phyloP scores from a whole-genome alignment of 2,888 invertebrate species.

The Calameuta pallipes region DNA sequence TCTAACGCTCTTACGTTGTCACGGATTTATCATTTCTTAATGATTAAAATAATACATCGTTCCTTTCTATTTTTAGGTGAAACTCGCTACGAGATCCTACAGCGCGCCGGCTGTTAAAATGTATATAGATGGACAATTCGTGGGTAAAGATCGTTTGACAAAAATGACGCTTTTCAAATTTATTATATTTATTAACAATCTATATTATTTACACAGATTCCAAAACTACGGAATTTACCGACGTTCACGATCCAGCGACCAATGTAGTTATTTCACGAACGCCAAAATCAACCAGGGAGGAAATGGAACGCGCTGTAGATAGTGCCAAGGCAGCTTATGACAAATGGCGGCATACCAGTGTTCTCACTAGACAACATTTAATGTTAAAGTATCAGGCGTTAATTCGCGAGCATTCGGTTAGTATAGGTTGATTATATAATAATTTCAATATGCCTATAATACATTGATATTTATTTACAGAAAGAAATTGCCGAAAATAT shows the following conservation, averaged over 20 bases:
- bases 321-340: conserved; percentile 81
- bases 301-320: conserved; percentile 90
- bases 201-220: conserved; percentile 75
- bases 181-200: not conserved
- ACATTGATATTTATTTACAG: conserved; percentile 53
- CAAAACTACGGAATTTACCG: conserved; percentile 92
- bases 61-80: conserved; percentile 29
- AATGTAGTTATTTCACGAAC: conserved; percentile 85
- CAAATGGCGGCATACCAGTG: conserved; percentile 91
- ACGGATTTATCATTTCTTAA: not conserved
- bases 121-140: conserved; percentile 94
- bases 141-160: conserved; percentile 55
- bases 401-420: conserved; percentile 57
- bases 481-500: conserved; percentile 91
- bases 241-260: conserved; percentile 95
- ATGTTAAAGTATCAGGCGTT: conserved; percentile 80
- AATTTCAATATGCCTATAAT: not conserved
- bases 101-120: conserved; percentile 86
- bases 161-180: not conserved
- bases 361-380: conserved; percentile 91
- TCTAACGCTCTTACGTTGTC: not conserved
- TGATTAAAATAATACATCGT: not conserved
- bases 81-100: conserved; percentile 63
- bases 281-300: conserved; percentile 88
- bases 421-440: conserved; percentile 45